Evolutionary conservation across 2,888 invertebrate genomes (phyloP).

Genomic region (Euzophera pinguis): DNA sequence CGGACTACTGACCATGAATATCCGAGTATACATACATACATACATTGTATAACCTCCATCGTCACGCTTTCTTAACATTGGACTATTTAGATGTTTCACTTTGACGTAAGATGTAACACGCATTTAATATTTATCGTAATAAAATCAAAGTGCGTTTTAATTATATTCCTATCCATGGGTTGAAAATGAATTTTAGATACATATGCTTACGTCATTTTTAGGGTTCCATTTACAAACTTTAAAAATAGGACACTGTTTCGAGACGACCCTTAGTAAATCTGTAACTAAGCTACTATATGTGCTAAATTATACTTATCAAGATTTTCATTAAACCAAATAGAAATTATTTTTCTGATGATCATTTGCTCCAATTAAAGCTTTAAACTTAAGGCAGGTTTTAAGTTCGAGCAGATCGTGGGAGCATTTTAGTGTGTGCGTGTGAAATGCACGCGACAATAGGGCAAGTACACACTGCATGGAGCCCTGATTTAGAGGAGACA

Average conservation of each 20-base stretch:
- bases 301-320: too few species aligned
- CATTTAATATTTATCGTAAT: conserved; percentile 33
- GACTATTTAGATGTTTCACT: conserved; percentile 40
- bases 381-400: conserved; percentile 32
- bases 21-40: conserved; percentile 16
- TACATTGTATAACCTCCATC: conserved; percentile 28
- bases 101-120: conserved; percentile 27
- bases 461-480: conserved; percentile 50
- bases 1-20: not conserved
- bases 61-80: conserved; percentile 64
- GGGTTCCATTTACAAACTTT: not conserved
- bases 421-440: conserved; percentile 69
- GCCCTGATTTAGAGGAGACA: conserved; percentile 72
- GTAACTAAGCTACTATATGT: too few species aligned
- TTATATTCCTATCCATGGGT: conserved; percentile 18
- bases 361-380: conserved; percentile 4
- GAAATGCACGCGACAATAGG: conserved; percentile 65
- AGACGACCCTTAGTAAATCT: too few species aligned
- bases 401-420: conserved; percentile 55
- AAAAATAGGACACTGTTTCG: too few species aligned
- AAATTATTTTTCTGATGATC: not conserved
- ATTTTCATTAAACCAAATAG: too few species aligned
- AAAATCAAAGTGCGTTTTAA: conserved; percentile 40
- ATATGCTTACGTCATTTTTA: too few species aligned
- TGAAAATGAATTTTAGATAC: too few species aligned